A percentile compares a stretch with the other conserved stretches of the same genome.
These are phyloP conservation scores for Cirrhinus mrigala DNA, from an alignment of 2,797 vertebrate genomes.

Conservation along the genomic window DNA sequence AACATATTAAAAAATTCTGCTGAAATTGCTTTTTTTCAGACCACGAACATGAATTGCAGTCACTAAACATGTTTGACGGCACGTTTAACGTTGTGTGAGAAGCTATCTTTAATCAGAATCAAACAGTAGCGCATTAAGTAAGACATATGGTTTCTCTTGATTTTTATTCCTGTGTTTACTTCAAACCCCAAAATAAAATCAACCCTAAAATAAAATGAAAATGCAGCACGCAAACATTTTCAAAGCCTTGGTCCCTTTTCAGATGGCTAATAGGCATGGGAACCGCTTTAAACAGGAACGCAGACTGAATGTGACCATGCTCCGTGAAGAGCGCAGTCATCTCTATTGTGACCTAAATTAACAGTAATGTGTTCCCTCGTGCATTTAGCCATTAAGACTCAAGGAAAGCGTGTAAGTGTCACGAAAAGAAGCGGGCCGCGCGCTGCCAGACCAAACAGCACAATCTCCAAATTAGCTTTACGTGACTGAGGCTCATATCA, in stretches of 20 bases:
- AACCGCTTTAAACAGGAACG: conserved; percentile 1
- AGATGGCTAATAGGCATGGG: conserved; percentile 4
- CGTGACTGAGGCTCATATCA: conserved; percentile 84
- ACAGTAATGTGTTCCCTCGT: conserved; percentile 41
- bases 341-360: conserved; percentile 51
- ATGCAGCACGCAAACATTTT: conserved; percentile 26
- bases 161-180: conserved; percentile 38
- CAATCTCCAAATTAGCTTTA: conserved; percentile 76
- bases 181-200: conserved; percentile 1
- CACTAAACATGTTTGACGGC: conserved; percentile 34
- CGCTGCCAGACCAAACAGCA: conserved; percentile 36
- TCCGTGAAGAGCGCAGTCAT: not conserved
- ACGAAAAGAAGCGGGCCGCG: not conserved
- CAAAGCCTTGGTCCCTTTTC: conserved; percentile 26
- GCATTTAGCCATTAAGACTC: conserved; percentile 38
- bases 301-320: conserved; percentile 15
- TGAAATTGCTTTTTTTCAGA: conserved; percentile 48
- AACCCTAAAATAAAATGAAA: conserved; percentile 26
- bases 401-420: conserved; percentile 39
- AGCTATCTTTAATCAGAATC: conserved; percentile 34
- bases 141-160: conserved; percentile 2
- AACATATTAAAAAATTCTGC: conserved; percentile 42
- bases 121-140: conserved; percentile 37
- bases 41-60: conserved; percentile 24
- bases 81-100: conserved; percentile 14